A percentile compares a stretch with the other conserved stretches of the same genome.
phyloP scores from a whole-genome alignment of 2,797 vertebrate genomes.

The Betta splendens region DNA sequence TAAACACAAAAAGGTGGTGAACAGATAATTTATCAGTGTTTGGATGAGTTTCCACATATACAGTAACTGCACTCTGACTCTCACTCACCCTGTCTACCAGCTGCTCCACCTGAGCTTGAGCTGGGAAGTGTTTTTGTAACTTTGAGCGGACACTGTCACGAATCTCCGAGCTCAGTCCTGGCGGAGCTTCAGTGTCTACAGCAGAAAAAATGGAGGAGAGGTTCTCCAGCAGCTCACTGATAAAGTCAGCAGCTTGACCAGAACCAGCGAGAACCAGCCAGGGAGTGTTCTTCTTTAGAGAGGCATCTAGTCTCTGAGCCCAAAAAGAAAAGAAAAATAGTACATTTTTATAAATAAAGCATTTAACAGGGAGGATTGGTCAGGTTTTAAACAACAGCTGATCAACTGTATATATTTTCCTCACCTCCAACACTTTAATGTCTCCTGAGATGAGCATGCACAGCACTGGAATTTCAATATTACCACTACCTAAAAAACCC shows the following conservation, averaged over 20 bases:
- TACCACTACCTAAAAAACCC: slow-evolving; percentile 84
- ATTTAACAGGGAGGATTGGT: too few relatives aligned
- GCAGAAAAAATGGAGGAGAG: slow-evolving; percentile 34
- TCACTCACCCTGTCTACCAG: slow-evolving; percentile 77
- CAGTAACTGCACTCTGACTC: neutral
- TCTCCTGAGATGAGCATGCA: slow-evolving; percentile 87
- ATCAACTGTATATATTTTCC: neutral
- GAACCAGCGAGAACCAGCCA: slow-evolving; percentile 86
- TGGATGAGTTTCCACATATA: neutral
- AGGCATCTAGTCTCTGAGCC: slow-evolving; percentile 82
- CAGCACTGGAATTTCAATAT: slow-evolving; percentile 89
- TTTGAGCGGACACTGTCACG: slow-evolving; percentile 62
- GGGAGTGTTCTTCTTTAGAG: slow-evolving; percentile 80
- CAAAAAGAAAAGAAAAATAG: too few relatives aligned
- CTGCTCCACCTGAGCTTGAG: slow-evolving; percentile 60
- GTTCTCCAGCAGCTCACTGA: slow-evolving; percentile 78
- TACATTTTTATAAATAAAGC: too few relatives aligned
- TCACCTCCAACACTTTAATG: slow-evolving; percentile 83
- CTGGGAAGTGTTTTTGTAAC: slow-evolving; percentile 72
- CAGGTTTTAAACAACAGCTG: too few relatives aligned
- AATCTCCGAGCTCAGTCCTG: slow-evolving; percentile 49
- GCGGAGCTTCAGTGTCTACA: slow-evolving; percentile 31
- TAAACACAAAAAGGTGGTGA: slow-evolving; percentile 61
- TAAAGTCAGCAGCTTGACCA: slow-evolving; percentile 85
- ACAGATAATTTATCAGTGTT: neutral